A percentile compares a stretch with the other conserved stretches of the same genome.
phyloP scores from a whole-genome alignment of 2,888 invertebrate genomes.

The Mesoligia furuncula region DNA sequence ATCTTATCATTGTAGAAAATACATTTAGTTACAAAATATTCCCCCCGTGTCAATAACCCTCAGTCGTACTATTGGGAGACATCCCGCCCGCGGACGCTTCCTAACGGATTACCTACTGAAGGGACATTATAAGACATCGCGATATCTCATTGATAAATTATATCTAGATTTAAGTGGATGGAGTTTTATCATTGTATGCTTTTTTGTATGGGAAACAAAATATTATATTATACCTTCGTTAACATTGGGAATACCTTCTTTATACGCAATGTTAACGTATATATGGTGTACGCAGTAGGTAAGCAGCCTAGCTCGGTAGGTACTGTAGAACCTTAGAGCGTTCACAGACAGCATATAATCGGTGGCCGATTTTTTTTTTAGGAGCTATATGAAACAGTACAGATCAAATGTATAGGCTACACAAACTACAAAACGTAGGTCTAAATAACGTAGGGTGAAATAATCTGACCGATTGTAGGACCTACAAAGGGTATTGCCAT shows the following conservation, averaged over 20 bases:
- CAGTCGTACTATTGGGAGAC: slow-evolving; percentile 38
- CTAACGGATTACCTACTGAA: slow-evolving; percentile 39
- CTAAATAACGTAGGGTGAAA: neutral
- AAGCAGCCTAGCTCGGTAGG: neutral
- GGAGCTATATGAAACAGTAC: neutral
- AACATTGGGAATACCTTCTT: neutral
- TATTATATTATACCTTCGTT: neutral
- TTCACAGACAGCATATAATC: neutral
- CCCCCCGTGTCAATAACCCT: slow-evolving; percentile 34
- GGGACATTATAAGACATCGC: slow-evolving; percentile 38
- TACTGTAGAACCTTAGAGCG: neutral
- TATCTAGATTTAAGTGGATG: slow-evolving; percentile 32
- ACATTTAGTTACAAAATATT: slow-evolving; percentile 13
- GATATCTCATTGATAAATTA: slow-evolving; percentile 53
- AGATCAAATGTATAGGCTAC: neutral
- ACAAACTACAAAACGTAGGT: neutral
- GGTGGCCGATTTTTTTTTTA: neutral
- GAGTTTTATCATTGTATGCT: neutral
- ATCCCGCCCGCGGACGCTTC: slow-evolving; percentile 12
- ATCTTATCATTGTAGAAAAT: neutral
- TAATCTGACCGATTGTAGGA: neutral
- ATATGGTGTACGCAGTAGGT: neutral
- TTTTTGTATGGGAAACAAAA: neutral
- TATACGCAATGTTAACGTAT: neutral
- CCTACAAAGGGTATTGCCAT: neutral